These are phyloP conservation scores for Amitus sp. DNA, from an alignment of 2,888 invertebrate genomes.

Conservation along the genomic window DNA sequence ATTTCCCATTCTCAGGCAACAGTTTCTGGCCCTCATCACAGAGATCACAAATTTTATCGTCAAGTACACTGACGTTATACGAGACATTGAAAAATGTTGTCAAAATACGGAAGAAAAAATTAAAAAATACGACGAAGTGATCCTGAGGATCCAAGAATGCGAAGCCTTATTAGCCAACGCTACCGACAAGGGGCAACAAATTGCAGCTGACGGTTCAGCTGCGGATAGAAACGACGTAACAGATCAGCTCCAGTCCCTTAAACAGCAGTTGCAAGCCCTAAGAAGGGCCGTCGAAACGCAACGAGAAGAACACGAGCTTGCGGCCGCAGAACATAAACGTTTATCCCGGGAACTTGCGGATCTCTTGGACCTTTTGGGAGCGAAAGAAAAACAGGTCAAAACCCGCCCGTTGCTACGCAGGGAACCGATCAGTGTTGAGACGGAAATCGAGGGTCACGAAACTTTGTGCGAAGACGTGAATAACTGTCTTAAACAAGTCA, in stretches of 20 bases:
- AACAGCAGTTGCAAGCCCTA: constrained; percentile 83
- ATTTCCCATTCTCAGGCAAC: constrained; percentile 83
- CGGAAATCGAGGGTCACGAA: constrained; percentile 82
- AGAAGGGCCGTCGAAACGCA: constrained; percentile 86
- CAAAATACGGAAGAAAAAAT: constrained; percentile 88
- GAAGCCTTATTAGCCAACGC: constrained; percentile 89
- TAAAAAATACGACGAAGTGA: constrained; percentile 85
- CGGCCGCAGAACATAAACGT: constrained; percentile 89
- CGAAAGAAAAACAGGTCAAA: constrained; percentile 83
- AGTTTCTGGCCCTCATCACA: constrained; percentile 85
- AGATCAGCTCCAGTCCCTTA: constrained; percentile 86
- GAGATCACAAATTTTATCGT: constrained; percentile 89
- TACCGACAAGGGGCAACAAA: constrained; percentile 92
- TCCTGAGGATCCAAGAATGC: constrained; percentile 88
- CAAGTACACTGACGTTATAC: constrained; percentile 85
- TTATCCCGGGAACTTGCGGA: constrained; percentile 84
- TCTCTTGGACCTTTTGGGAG: constrained; percentile 84
- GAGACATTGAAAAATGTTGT: constrained; percentile 86
- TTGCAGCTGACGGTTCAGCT: constrained; percentile 88
- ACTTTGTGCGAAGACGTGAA: constrained; percentile 76
- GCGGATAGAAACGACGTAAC: constrained; percentile 89
- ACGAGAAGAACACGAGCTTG: constrained; percentile 86
- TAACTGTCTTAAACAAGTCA: constrained; percentile 75
- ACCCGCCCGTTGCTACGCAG: constrained; percentile 84
- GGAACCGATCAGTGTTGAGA: constrained; percentile 81